Evolutionary conservation across 2,113 vertebrate genomes (phyloP), one percentile per base, ranked within the genome.

Genomic region (Bucco capensis): DNA sequence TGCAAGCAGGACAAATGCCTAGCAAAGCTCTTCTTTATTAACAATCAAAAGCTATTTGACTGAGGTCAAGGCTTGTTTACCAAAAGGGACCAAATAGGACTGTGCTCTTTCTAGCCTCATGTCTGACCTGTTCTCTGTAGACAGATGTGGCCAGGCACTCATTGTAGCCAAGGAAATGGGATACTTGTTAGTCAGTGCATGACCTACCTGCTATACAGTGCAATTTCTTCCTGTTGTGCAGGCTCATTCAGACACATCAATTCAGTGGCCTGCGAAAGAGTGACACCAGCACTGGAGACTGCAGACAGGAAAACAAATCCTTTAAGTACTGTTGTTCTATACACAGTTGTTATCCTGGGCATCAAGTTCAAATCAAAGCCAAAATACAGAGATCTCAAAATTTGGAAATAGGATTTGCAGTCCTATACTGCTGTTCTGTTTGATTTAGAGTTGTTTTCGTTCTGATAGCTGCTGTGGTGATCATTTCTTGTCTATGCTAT

Each of bases 121-220:
- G 1, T 60, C 53, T 86, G 50, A 51, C 38, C 15, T 1, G 0
- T 72, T 83, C 58, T 61, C 28, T 1, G 0, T 21, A 30, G 16
- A 9, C 49, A 53, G 72, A 69, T 66, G 10, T 57, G 62, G 33
- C 53, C 66, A 44, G 28, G 19, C 60, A 22, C 12, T 54, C 51
- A 10, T 3, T 73, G 24, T 30, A 40, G 65, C 54, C 1, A 6
- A 49, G 22, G 54, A 47, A 23, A 19, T 64, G 42, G 35, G 38
- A 37, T 70, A 51, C 35, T n/a, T 66, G 44, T 79, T 73, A 31
- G 8, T 8, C 14, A 6, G 30, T 47, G 30, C 27, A 35, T 81
- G 56, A 77, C 40, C 35, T 60, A 13, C 30, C 27, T 90, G 66
- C n/a, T 69, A 2, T 51, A 33, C 53, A 24, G 21, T 47, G 19